Percentiles rank a stretch among this genome's conserved stretches.
Conservation (phyloP, 1,140 invertebrate genomes). For the Drosophila nebulosa region DNA sequence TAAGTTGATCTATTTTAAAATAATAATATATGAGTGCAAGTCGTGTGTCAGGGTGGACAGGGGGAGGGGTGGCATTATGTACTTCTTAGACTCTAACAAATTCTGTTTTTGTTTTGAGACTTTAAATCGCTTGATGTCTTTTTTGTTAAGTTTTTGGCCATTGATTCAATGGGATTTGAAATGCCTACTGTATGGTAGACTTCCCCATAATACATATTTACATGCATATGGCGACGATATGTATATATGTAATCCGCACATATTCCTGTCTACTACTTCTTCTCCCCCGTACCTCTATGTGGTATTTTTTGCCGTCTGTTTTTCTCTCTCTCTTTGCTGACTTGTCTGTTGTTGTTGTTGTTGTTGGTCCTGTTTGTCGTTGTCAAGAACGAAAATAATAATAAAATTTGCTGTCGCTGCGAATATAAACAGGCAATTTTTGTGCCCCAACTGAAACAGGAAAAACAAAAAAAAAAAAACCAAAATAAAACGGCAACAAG, state of each 20-base stretch:
- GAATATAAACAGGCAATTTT: constrained; percentile 78
- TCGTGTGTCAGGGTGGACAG: too few relatives aligned
- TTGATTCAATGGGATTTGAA: not conserved
- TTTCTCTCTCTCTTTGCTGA: constrained; percentile 20
- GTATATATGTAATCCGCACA: not conserved
- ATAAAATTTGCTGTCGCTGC: constrained; percentile 77
- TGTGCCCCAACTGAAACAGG: constrained; percentile 40
- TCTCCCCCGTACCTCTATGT: not conserved
- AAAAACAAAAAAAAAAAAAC: constrained; percentile 32
- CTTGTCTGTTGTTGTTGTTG: constrained; percentile 8
- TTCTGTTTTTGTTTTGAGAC: not conserved
- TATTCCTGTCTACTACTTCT: not conserved
- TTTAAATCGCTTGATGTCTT: not conserved
- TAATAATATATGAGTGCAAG: too few relatives aligned
- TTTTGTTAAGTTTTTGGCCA: not conserved
- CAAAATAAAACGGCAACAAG: constrained; percentile 33
- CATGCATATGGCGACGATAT: too few relatives aligned
- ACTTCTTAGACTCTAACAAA: too few relatives aligned
- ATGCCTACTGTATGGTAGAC: not conserved
- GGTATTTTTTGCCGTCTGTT: not conserved
- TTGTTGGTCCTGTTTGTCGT: constrained; percentile 43
- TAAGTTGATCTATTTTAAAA: too few relatives aligned
- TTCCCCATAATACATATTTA: too few relatives aligned
- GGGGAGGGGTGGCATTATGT: too few relatives aligned
- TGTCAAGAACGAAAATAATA: constrained; percentile 77